Base-by-base conservation (phyloP, 2,113 vertebrate species). In the Trogon surrucura region DNA sequence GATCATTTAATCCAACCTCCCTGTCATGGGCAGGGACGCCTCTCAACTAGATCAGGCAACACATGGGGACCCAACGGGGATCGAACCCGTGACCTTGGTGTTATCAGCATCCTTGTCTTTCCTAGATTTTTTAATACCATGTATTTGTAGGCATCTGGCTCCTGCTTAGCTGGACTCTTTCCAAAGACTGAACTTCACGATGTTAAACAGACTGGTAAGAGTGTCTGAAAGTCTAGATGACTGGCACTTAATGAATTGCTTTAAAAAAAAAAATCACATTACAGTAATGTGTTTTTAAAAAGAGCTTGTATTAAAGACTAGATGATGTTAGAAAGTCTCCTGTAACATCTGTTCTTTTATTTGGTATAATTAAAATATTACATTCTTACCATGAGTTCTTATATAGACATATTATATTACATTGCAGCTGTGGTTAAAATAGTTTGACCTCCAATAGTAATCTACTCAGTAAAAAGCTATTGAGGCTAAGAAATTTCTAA, bases 231-330 rank as follows among this genome's bases (percentile, higher is more conserved):
- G 92, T 87, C 91, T 77, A 47, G 65, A 82, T 91, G 91, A 92
- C 88, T 93, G 84, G 80, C 77, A 54, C 70, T 91, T 96, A 96
- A 95, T 97, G 83, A 97, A 96, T 92, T 91, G 93, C 80, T 91
- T 65, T 57, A 60, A 77, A 86, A 93, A 77, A 86, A 91, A 89
- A 81, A 78, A 85, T 96, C 90, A 75, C 60, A 95, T 96, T 92
- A 92, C 61, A 13, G 57, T 95, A 93, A 94, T 93, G 92, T 74
- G 61, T 80, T 88, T 94, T 93, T 88, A 64, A 91, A 94, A 92
- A 90, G 82, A 91, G 17, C 82, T 94, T 71, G 26, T 88, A 80
- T 77, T 93, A 90, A 96, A 81, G 88, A 53, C 38, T 86, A 13
- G 75, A 71, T 71, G 85, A 95, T 81, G 72, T 81, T 95, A 79